A percentile compares a stretch with the other conserved stretches of the same genome.
Evolutionary conservation across 1,140 invertebrate genomes (phyloP).

Genomic region (Elymnias hypermnestra): DNA sequence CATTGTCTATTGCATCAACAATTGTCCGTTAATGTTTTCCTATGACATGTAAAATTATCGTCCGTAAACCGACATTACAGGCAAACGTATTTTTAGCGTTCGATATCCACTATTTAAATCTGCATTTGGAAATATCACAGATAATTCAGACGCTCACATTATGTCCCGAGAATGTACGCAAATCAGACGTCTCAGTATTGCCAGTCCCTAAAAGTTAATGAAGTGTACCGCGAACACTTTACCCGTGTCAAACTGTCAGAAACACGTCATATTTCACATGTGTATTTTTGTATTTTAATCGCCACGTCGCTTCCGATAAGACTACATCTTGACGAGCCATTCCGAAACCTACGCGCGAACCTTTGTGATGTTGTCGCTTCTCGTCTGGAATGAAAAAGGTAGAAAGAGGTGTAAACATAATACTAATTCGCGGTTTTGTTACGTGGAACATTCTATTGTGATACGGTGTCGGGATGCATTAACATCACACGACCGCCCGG

Average conservation of each 20-base stretch:
- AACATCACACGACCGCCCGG: slow-evolving; percentile 38
- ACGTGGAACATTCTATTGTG: slow-evolving; percentile 65
- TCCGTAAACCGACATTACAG: no score
- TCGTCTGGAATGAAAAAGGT: slow-evolving; percentile 43
- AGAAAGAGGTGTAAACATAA: slow-evolving; percentile 65
- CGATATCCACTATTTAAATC: no score
- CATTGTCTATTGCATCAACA: no score
- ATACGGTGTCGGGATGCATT: slow-evolving; percentile 52
- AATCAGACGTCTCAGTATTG: slow-evolving; percentile 16
- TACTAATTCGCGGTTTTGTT: slow-evolving; percentile 66
- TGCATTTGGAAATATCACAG: no score
- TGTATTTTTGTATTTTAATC: slow-evolving; percentile 57
- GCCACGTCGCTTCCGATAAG: slow-evolving; percentile 52
- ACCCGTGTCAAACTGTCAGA: slow-evolving; percentile 69
- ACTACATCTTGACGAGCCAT: slow-evolving; percentile 23
- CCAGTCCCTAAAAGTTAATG: slow-evolving; percentile 52
- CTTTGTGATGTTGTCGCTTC: slow-evolving; percentile 39
- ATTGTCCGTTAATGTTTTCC: no score
- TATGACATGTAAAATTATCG: no score
- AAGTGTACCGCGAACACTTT: slow-evolving; percentile 63
- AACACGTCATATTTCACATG: slow-evolving; percentile 63
- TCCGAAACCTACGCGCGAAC: slow-evolving; percentile 8
- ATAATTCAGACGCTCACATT: background rate
- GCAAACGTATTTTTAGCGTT: no score
- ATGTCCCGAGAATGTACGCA: slow-evolving; percentile 9